These are phyloP conservation scores for Megalops atlanticus DNA, from an alignment of 2,113 vertebrate species.

Conservation along the genomic window DNA sequence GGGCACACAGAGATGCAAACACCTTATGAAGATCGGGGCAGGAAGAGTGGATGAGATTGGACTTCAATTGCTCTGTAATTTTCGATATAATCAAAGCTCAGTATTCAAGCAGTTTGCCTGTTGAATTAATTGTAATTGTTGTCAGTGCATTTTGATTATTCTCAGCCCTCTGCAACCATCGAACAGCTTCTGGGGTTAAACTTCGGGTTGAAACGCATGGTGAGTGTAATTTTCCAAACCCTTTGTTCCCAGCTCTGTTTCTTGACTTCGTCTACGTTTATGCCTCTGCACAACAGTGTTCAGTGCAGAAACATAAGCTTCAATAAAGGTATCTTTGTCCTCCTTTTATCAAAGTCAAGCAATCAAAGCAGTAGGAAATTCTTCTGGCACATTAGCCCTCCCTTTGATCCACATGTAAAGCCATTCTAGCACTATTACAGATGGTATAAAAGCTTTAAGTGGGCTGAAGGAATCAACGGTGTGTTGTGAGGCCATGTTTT, in stretches of 20 bases:
- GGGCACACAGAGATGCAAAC: constrained; percentile 31
- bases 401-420: neutral
- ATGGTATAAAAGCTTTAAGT: too few species aligned
- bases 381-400: neutral
- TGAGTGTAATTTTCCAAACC: constrained; percentile 32
- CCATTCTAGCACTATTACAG: neutral
- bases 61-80: constrained; percentile 16
- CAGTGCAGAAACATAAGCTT: too few species aligned
- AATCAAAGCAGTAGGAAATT: neutral
- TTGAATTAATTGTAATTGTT: constrained; percentile 33
- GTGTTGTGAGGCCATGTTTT: neutral
- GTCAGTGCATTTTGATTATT: constrained; percentile 4
- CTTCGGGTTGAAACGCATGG: constrained; percentile 38
- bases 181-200: constrained; percentile 1
- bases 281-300: neutral
- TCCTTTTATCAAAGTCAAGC: too few species aligned
- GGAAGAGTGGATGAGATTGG: neutral
- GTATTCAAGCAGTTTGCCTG: constrained; percentile 40
- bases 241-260: neutral
- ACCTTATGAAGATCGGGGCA: constrained; percentile 20
- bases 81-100: constrained; percentile 33
- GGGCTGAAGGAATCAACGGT: too few species aligned
- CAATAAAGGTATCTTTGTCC: too few species aligned
- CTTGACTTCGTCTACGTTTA: neutral
- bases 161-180: constrained; percentile 19